Percentiles rank a stretch among this genome's conserved stretches.
phyloP scores from a whole-genome alignment of 2,888 invertebrate genomes.

The Megamerina dolium region DNA sequence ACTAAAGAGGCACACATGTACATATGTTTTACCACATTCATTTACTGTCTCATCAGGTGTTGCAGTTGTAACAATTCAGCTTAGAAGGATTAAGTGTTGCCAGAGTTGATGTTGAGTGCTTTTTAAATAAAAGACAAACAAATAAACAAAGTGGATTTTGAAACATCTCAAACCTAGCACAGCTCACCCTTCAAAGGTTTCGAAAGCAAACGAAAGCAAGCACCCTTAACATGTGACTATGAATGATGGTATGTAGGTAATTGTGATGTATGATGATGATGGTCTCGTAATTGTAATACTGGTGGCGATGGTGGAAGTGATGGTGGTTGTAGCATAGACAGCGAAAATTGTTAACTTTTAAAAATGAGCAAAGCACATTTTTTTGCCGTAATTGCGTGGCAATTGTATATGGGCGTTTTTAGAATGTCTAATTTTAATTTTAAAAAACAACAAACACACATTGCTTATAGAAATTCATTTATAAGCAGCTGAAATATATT shows the following conservation, averaged over 20 bases:
- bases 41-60: conserved; percentile 44
- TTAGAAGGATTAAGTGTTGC: conserved; percentile 37
- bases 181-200: not conserved
- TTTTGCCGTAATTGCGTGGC: too few relatives aligned
- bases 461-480: too few relatives aligned
- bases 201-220: not conserved
- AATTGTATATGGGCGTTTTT: too few relatives aligned
- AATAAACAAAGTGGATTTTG: conserved; percentile 17
- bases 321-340: conserved; percentile 1
- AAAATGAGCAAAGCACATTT: too few relatives aligned
- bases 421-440: too few relatives aligned
- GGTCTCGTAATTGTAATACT: not conserved
- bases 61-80: conserved; percentile 28
- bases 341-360: too few relatives aligned
- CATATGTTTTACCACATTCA: too few relatives aligned
- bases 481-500: too few relatives aligned
- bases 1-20: too few relatives aligned
- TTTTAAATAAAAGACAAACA: conserved; percentile 17
- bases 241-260: too few relatives aligned
- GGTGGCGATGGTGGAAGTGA: not conserved
- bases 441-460: too few relatives aligned
- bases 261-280: not conserved
- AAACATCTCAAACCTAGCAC: not conserved
- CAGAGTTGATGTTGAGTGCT: conserved; percentile 25
- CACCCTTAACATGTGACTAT: too few relatives aligned